Evolutionary conservation across 2,888 invertebrate genomes (phyloP), one percentile per base, ranked within the genome.

Genomic region (Eilema griseolum): DNA sequence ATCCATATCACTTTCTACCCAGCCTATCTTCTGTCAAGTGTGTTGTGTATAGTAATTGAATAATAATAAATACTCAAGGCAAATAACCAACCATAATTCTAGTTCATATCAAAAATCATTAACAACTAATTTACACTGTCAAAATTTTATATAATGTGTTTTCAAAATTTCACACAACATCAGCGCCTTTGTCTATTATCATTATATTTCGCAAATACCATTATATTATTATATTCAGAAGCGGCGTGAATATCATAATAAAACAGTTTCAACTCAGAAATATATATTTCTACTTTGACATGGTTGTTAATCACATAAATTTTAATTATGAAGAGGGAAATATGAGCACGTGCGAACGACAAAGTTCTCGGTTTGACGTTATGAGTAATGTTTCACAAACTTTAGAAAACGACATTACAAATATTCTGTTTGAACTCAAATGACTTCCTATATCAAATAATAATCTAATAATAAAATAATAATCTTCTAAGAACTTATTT

Each of bases 271-370:
- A 60, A 65, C 61, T 65, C 20, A 2, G 26, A 52, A 56, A 63
- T 57, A 61, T 69, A 60, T 59, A 60, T 60, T 69, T 60, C 26
- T 59, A 69, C 60, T 61, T 37, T 33, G 64, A 65, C 60, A 20
- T 52, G 26, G 24, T 23, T 52, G 33, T 61, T 61, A 65, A 69
- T 69, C 46, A 69, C 61, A 69, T 65, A 61, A 69, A 69, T 69
- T 69, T 69, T 69, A 65, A 69, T 65, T 69, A 69, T 52, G 52
- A 65, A 66, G 60, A 20, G 62, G 62, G 24, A 70, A 66, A 70
- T 59, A 46, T 26, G 70, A 46, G 59, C 62, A 59, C 24, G 59
- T 67, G 67, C 24, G 3, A 2, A 33, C 67, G 63, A 71, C 70
- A 67, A 65, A 61, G 65, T 65, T 69, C 60, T 65, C n/a, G 60